Conservation (phyloP, 2,113 vertebrate genomes). For the Nanorana parkeri region DNA sequence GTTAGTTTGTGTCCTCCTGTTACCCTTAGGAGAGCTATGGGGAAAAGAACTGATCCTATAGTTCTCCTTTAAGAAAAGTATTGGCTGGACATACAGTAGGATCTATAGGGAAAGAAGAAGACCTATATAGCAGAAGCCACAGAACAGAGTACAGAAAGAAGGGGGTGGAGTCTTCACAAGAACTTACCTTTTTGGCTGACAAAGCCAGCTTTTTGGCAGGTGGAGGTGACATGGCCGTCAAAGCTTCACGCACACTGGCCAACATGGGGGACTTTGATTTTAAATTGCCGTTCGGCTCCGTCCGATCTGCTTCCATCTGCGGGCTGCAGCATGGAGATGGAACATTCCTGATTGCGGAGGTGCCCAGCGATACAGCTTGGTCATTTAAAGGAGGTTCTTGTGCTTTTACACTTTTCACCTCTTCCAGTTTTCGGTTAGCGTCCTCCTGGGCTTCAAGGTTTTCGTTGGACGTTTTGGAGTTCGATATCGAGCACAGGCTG, state of each 20-base stretch:
- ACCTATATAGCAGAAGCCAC: too few relatives aligned
- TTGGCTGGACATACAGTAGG: too few relatives aligned
- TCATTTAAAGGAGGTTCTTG: not conserved
- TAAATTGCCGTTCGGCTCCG: constrained; percentile 64
- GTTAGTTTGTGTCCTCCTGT: too few relatives aligned
- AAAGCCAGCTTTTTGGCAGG: constrained; percentile 86
- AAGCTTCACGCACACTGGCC: constrained; percentile 66
- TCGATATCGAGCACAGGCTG: constrained; percentile 75
- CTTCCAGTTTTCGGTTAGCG: constrained; percentile 67
- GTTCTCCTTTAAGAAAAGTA: too few relatives aligned
- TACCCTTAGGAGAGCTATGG: too few relatives aligned
- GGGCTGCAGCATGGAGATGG: constrained; percentile 41
- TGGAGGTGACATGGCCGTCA: constrained; percentile 80
- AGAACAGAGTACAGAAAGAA: too few relatives aligned
- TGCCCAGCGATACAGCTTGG: constrained; percentile 64
- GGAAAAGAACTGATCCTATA: too few relatives aligned
- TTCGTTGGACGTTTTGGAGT: constrained; percentile 75
- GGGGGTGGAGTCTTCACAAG: not conserved
- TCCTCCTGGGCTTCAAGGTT: constrained; percentile 72
- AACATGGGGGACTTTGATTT: constrained; percentile 72
- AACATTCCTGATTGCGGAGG: constrained; percentile 51
- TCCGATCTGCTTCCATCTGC: constrained; percentile 56
- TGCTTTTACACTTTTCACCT: constrained; percentile 45
- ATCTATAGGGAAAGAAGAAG: too few relatives aligned
- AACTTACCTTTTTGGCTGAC: constrained; percentile 88